Conservation (phyloP, 2,113 vertebrate species). For the Garra rufa region DNA sequence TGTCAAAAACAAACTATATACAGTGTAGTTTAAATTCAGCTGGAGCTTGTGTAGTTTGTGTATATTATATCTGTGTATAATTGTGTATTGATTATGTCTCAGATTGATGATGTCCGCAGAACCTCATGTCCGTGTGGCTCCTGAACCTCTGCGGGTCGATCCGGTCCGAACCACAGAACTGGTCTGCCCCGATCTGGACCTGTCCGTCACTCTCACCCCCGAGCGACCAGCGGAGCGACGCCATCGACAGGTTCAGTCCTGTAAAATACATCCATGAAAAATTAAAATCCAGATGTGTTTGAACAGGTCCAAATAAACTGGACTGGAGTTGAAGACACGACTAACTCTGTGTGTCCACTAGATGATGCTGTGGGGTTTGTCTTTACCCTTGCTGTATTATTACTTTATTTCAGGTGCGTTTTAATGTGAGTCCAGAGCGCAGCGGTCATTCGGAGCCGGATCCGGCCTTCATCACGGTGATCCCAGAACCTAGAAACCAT, state of each 20-base stretch:
- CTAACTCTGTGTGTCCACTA: neutral
- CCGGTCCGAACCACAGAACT: constrained; percentile 7
- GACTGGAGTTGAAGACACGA: neutral
- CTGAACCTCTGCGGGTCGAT: constrained; percentile 16
- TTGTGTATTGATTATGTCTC: neutral
- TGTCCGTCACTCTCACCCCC: constrained; percentile 50
- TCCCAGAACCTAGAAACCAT: constrained; percentile 35
- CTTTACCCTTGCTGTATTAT: neutral
- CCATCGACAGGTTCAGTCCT: neutral
- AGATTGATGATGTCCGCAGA: neutral
- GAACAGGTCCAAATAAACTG: neutral
- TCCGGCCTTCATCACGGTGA: constrained; percentile 25
- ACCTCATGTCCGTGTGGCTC: neutral
- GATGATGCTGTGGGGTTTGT: neutral
- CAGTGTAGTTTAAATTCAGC: no score
- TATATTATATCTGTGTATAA: no score
- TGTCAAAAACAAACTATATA: no score
- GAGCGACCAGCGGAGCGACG: constrained; percentile 8
- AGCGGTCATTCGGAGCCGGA: neutral
- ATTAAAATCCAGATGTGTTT: neutral
- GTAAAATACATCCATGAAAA: neutral
- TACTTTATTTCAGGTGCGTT: constrained; percentile 69
- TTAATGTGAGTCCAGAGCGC: constrained; percentile 31
- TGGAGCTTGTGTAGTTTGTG: no score
- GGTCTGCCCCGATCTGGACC: constrained; percentile 54